These are phyloP conservation scores for Neogobius melanostomus DNA, from an alignment of 2,113 vertebrate genomes.

Conservation along the genomic window DNA sequence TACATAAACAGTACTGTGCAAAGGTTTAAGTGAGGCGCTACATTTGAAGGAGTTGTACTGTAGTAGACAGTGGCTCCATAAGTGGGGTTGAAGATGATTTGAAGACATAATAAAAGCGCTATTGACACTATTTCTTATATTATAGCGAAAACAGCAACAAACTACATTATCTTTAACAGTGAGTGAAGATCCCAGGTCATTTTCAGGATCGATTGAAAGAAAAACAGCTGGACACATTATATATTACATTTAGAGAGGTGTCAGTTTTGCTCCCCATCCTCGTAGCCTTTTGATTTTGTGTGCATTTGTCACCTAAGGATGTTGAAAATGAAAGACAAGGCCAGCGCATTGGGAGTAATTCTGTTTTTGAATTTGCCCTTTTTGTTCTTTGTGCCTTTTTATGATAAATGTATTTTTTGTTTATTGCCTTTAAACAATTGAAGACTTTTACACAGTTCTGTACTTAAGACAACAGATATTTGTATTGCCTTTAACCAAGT, in stretches of 20 bases:
- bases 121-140: too few species aligned
- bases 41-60: not conserved
- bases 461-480: not conserved
- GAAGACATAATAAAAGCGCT: too few species aligned
- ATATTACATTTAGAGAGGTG: too few species aligned
- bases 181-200: too few species aligned
- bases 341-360: not conserved
- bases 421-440: not conserved
- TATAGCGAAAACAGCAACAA: too few species aligned
- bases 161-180: too few species aligned
- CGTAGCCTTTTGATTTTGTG: not conserved
- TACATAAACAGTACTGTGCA: not conserved
- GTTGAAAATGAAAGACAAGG: not conserved
- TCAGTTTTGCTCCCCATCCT: too few species aligned
- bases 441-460: not conserved
- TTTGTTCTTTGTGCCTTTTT: not conserved
- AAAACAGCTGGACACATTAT: too few species aligned
- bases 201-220: too few species aligned
- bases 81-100: not conserved
- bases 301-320: not conserved
- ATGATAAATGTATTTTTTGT: not conserved
- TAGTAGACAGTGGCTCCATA: too few species aligned
- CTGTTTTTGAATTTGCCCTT: not conserved
- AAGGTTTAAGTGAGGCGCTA: not conserved
- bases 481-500: slow-evolving; percentile 11